These are phyloP conservation scores for Rhinopomastus cyanomelas DNA, from an alignment of 2,113 vertebrate genomes.

Conservation along the genomic window DNA sequence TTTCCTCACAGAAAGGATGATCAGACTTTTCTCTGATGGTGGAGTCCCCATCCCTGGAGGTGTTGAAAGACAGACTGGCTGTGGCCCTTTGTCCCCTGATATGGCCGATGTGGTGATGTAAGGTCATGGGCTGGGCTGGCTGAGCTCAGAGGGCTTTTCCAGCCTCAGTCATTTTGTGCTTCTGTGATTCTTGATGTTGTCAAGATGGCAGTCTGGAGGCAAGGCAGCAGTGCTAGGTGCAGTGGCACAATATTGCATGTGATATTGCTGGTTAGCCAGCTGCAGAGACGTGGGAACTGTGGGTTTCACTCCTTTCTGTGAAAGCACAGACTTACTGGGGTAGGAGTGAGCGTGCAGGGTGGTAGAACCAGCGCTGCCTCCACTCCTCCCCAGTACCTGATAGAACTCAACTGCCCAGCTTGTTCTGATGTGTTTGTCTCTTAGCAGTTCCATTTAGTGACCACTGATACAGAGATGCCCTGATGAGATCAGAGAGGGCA, in stretches of 20 bases:
- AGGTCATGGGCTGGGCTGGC: no score
- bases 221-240: background rate
- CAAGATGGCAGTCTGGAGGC: background rate
- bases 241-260: background rate
- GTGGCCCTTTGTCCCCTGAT: no score
- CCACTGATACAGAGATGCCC: background rate
- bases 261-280: background rate
- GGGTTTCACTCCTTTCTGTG: background rate
- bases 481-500: background rate
- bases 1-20: no score
- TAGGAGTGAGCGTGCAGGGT: background rate
- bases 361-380: background rate
- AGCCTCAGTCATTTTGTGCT: no score
- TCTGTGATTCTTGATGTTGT: no score
- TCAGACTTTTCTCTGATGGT: no score
- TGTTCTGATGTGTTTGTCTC: background rate
- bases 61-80: no score
- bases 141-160: no score
- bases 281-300: background rate
- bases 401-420: background rate
- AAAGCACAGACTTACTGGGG: background rate
- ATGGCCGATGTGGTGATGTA: no score
- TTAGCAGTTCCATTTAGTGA: background rate
- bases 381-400: fast-evolving
- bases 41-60: no score